phyloP scores from a whole-genome alignment of 2,797 vertebrate genomes.

The Kryptopterus vitreolus region DNA sequence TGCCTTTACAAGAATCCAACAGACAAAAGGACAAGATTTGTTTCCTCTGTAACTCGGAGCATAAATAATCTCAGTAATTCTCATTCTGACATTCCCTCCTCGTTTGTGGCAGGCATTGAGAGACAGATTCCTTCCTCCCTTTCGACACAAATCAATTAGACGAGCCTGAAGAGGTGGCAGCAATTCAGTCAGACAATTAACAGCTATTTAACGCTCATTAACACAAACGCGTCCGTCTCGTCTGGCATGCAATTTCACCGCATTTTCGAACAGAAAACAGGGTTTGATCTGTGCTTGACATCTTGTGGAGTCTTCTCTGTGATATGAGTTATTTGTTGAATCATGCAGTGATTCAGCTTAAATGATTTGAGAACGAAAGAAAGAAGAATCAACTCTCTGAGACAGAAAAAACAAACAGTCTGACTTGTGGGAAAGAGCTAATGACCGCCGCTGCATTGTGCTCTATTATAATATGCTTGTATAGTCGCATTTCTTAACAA shows the following conservation, averaged over 20 bases:
- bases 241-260: constrained; percentile 74
- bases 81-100: constrained; percentile 32
- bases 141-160: constrained; percentile 64
- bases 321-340: not conserved
- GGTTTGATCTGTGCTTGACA: not conserved
- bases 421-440: not conserved
- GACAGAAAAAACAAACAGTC: not conserved
- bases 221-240: constrained; percentile 70
- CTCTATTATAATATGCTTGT: not conserved
- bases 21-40: not conserved
- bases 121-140: constrained; percentile 33
- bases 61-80: constrained; percentile 7
- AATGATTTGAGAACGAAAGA: not conserved
- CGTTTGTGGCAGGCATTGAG: constrained; percentile 27
- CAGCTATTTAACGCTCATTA: constrained; percentile 77
- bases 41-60: constrained; percentile 40
- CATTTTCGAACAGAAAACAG: constrained; percentile 63
- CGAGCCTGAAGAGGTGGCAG: constrained; percentile 73
- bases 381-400: not conserved
- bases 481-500: not conserved
- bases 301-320: not conserved
- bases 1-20: not conserved
- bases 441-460: not conserved
- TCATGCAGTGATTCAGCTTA: not conserved
- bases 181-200: constrained; percentile 80